Evolutionary conservation across 2,888 invertebrate genomes (phyloP).

Genomic region (Scrobipalpa atriplicella): DNA sequence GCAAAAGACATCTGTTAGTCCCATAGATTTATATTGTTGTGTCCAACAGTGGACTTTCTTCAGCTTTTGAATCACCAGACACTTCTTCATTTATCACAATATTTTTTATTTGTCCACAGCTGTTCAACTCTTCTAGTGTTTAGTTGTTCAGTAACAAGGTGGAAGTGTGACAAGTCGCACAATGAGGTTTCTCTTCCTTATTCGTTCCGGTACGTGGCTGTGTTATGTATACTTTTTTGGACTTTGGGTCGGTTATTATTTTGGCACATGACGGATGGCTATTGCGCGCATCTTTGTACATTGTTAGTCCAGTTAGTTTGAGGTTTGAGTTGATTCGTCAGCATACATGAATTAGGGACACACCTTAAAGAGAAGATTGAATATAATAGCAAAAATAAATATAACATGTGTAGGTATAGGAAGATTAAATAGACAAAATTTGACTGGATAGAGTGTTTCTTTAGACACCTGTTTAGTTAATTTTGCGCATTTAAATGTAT

Average conservation of each 20-base stretch:
- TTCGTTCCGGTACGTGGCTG: slow-evolving; percentile 33
- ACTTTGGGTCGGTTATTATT: neutral
- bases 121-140: neutral
- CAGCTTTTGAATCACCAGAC: neutral
- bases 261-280: neutral
- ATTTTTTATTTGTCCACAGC: neutral
- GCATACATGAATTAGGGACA: too few species aligned
- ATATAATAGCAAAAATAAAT: too few species aligned
- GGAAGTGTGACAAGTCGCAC: slow-evolving; percentile 24
- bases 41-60: neutral
- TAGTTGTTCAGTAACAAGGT: slow-evolving; percentile 1
- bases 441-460: too few species aligned
- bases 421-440: too few species aligned
- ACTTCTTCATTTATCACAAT: neutral
- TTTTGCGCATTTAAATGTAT: too few species aligned
- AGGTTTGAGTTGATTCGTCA: too few species aligned
- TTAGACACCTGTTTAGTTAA: too few species aligned
- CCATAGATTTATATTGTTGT: too few species aligned
- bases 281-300: neutral
- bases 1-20: too few species aligned
- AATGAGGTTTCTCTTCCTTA: slow-evolving; percentile 47
- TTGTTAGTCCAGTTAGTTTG: too few species aligned
- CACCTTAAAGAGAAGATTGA: too few species aligned
- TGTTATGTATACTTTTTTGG: slow-evolving; percentile 16
- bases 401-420: too few species aligned